phyloP scores from a whole-genome alignment of 2,113 vertebrate species.

The Leuciscus idus region DNA sequence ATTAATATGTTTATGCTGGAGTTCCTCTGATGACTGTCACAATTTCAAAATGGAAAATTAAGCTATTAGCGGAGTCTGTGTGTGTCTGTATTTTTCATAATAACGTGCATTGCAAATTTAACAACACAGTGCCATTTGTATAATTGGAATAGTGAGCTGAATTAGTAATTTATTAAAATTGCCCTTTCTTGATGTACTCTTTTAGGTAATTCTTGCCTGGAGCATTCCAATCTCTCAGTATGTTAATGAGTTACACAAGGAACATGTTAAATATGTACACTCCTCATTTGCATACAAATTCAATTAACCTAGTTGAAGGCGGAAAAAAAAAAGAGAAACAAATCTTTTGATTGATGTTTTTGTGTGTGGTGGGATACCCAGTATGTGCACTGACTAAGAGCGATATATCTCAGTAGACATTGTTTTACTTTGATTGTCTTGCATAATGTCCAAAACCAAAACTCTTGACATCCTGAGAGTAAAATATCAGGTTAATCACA shows the following conservation, averaged over 20 bases:
- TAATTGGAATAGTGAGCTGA: slow-evolving; percentile 70
- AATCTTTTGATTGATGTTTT: slow-evolving; percentile 72
- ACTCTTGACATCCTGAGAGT: neutral
- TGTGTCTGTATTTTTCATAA: slow-evolving; percentile 34
- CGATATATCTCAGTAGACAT: neutral
- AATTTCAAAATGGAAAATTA: slow-evolving; percentile 33
- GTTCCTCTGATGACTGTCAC: slow-evolving; percentile 29
- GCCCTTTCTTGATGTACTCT: slow-evolving; percentile 69
- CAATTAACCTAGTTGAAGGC: slow-evolving; percentile 71
- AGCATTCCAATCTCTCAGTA: slow-evolving; percentile 78
- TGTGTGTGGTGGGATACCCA: slow-evolving; percentile 55
- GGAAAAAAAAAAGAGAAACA: slow-evolving; percentile 63
- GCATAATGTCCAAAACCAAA: slow-evolving; percentile 22
- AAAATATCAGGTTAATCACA: slow-evolving; percentile 18
- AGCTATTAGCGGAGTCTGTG: slow-evolving; percentile 40
- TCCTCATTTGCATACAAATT: slow-evolving; percentile 82
- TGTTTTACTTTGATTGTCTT: slow-evolving; percentile 32
- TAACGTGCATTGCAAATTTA: slow-evolving; percentile 42
- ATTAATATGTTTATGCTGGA: slow-evolving; percentile 43
- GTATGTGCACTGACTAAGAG: slow-evolving; percentile 33
- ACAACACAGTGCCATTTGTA: slow-evolving; percentile 49
- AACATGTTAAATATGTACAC: slow-evolving; percentile 78
- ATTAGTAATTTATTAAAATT: slow-evolving; percentile 74
- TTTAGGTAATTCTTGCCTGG: slow-evolving; percentile 76
- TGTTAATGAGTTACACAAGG: slow-evolving; percentile 79